These are phyloP conservation scores for Caenorhabditis japonica DNA, from an alignment of 2,888 invertebrate genomes.

Conservation along the genomic window DNA sequence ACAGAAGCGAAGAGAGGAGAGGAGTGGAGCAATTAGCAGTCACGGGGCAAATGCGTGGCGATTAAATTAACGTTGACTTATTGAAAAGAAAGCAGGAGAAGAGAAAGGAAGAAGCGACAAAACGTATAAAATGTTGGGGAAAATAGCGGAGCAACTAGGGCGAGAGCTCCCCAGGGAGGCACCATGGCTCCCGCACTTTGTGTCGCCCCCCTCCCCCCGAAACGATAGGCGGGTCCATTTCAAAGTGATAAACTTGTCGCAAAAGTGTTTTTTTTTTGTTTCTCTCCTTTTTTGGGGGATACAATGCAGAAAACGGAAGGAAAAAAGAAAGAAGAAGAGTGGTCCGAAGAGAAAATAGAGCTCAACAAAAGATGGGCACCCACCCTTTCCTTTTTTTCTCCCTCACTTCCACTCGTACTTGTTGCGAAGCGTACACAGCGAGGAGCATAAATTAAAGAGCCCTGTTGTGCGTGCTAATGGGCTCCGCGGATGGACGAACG, in stretches of 20 bases:
- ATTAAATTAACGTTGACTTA: neutral
- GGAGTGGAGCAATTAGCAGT: neutral
- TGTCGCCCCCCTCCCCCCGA: neutral
- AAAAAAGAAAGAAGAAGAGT: slow-evolving; percentile 11
- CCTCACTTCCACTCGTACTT: slow-evolving; percentile 13
- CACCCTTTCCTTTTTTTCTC: neutral
- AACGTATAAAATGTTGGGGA: neutral
- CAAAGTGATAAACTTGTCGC: slow-evolving; percentile 49
- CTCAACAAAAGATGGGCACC: slow-evolving; percentile 18
- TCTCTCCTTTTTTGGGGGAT: too few species aligned
- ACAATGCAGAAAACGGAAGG: neutral
- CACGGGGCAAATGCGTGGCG: neutral
- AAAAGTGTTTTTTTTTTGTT: slow-evolving; percentile 29
- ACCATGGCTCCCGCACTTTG: slow-evolving; percentile 29
- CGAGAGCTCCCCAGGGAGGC: slow-evolving; percentile 16
- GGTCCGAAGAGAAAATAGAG: slow-evolving; percentile 10
- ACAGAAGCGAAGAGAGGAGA: neutral
- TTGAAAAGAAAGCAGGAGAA: neutral
- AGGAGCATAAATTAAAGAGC: slow-evolving; percentile 48
- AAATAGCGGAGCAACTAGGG: slow-evolving; percentile 2
- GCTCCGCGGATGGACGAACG: slow-evolving; percentile 12
- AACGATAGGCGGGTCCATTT: slow-evolving; percentile 15
- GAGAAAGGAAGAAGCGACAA: neutral
- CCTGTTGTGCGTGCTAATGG: neutral
- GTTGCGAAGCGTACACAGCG: slow-evolving; percentile 18